These are phyloP conservation scores for Chymomyza caudatula DNA, from an alignment of 2,888 invertebrate genomes.

Conservation along the genomic window DNA sequence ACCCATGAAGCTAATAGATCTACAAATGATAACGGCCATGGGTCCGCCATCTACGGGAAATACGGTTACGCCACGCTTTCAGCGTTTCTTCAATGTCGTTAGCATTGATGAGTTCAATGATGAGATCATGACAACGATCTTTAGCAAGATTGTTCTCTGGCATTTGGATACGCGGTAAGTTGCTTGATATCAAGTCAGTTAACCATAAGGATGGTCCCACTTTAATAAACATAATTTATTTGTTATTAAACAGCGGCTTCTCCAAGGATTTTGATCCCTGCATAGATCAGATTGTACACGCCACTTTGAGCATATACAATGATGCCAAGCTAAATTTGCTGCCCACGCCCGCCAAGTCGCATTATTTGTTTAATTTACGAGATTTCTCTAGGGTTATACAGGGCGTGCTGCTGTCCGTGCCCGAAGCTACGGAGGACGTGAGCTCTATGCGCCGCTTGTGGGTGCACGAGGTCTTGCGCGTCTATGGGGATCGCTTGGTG, in stretches of 20 bases:
- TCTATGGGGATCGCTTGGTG: constrained; percentile 94
- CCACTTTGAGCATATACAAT: constrained; percentile 92
- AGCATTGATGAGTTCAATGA: constrained; percentile 95
- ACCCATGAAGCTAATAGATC: constrained; percentile 89
- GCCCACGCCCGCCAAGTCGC: constrained; percentile 95
- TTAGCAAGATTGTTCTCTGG: constrained; percentile 94
- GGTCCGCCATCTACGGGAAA: constrained; percentile 89
- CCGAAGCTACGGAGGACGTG: constrained; percentile 92
- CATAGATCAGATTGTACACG: constrained; percentile 91
- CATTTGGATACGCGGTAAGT: constrained; percentile 93
- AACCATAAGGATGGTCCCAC: too few species aligned
- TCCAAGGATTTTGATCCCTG: constrained; percentile 96
- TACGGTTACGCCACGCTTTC: constrained; percentile 89
- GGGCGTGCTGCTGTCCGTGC: constrained; percentile 94
- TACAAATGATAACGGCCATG: constrained; percentile 93
- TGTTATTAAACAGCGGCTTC: constrained; percentile 85
- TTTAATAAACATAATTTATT: too few species aligned
- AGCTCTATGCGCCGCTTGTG: constrained; percentile 93
- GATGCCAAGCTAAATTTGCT: constrained; percentile 88
- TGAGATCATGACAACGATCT: constrained; percentile 89
- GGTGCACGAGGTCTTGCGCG: constrained; percentile 95
- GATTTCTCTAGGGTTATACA: constrained; percentile 95
- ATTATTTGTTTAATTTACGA: constrained; percentile 95
- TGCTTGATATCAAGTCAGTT: background rate
- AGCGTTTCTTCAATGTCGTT: constrained; percentile 90